Base-by-base conservation (phyloP, 2,113 vertebrate genomes). In the Onychostoma macrolepis region DNA sequence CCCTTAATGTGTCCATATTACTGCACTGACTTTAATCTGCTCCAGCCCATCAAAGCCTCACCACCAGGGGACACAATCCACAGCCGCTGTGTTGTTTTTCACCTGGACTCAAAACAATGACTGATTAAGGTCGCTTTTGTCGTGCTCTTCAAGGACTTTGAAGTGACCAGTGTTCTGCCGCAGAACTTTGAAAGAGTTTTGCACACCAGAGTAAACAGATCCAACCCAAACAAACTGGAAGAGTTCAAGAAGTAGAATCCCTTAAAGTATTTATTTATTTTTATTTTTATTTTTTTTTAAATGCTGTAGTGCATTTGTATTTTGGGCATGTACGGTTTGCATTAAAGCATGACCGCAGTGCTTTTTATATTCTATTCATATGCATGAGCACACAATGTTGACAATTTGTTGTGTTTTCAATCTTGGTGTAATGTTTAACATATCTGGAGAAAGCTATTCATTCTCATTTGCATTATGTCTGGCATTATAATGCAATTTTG, bases 1-100 rank as follows among this genome's bases (percentile, higher is more conserved):
- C 87, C 77, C 90, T 92, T 94, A 94, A 95, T 94, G 92, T 90
- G 90, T 76, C 89, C 75, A 90, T 92, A 94, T 93, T 93, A 94
- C 88, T 85, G 89, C 92, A 85, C 88, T 90, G 87, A 79, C 83
- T 92, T 93, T 92, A 89, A 93, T 94, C 92, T 92, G 90, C 89
- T 87, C 90, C 85, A 81, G 89, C 89, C 45, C 88, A 88, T 89
- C 90, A 92, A 83, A 76, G 84, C 87, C 89, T 87, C 77, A 87
- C 87, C 48, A 85, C 86, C 77, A 88, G 86, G 43, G 65, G 45
- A 85, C 50, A 13, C 84, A 71, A 67, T 13, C 24, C 69, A 74
- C 45, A 69, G 85, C 80, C 69, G 83, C 87, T 90, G 83, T 81
- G 63, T 85, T 89, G 61, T 90, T 87, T 85, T 90, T 87, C 48